phyloP scores from a whole-genome alignment of 2,797 vertebrate genomes.

The Vultur gryphus region DNA sequence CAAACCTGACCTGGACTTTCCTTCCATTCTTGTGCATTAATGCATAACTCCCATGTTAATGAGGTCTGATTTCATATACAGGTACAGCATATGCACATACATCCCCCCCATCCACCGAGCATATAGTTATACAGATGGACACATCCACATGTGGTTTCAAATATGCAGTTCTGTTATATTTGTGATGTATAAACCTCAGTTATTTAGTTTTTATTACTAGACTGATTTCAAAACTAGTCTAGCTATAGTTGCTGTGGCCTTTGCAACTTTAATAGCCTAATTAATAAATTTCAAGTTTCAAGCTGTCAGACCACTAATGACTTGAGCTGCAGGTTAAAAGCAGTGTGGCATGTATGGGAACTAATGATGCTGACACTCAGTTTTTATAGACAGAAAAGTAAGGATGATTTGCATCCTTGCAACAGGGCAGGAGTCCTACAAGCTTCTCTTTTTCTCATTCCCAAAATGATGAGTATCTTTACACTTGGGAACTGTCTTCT shows the following conservation, averaged over 20 bases:
- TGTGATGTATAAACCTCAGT: background rate
- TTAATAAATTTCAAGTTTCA: slow-evolving; percentile 55
- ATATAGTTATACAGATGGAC: background rate
- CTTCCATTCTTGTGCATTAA: background rate
- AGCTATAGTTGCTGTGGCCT: background rate
- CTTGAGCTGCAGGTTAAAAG: slow-evolving; percentile 57
- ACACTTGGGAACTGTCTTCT: background rate
- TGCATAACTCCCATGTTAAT: background rate
- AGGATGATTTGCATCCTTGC: background rate
- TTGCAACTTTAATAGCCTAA: slow-evolving; percentile 60
- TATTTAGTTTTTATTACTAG: slow-evolving; percentile 29
- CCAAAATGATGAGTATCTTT: background rate
- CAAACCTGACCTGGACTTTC: background rate
- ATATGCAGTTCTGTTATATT: background rate
- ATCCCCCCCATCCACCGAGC: background rate
- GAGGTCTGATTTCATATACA: background rate
- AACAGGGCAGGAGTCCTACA: background rate
- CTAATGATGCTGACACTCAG: slow-evolving; percentile 17
- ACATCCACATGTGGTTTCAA: background rate
- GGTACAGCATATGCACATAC: background rate
- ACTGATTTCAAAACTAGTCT: slow-evolving; percentile 15
- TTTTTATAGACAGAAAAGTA: slow-evolving; percentile 14
- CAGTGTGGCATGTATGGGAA: background rate
- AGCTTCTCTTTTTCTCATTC: background rate
- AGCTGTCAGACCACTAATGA: slow-evolving; percentile 52